A percentile compares a stretch with the other conserved stretches of the same genome.
Evolutionary conservation across 2,888 invertebrate genomes (phyloP).

Genomic region (Cataglyphis livida): DNA sequence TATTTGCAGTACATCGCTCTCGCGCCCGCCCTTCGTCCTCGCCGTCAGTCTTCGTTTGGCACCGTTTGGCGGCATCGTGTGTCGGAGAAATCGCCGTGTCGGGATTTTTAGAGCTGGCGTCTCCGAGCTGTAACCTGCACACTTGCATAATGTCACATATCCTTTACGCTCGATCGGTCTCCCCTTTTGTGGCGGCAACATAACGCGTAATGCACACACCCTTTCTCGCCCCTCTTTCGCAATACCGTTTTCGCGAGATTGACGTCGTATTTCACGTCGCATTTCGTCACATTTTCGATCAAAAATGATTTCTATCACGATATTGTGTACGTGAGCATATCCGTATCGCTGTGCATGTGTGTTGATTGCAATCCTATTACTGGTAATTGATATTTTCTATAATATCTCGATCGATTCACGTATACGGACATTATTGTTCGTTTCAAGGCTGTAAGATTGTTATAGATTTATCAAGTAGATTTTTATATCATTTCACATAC

Average conservation of each 20-base stretch:
- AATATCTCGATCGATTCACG: conserved; percentile 22
- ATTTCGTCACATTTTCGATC: not conserved
- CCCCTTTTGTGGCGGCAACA: conserved; percentile 29
- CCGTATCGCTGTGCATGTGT: not conserved
- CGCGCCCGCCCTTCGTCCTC: conserved; percentile 16
- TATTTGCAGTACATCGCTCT: conserved; percentile 67
- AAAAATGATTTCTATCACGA: conserved; percentile 30
- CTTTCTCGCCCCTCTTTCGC: conserved; percentile 21
- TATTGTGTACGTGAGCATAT: not conserved
- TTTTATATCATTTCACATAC: not conserved
- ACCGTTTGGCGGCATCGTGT: conserved; percentile 12
- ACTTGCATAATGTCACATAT: conserved; percentile 51
- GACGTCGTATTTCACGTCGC: conserved; percentile 39
- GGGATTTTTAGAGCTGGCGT: conserved; percentile 18
- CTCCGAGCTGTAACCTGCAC: not conserved
- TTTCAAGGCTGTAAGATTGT: not conserved
- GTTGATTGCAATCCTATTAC: conserved; percentile 25
- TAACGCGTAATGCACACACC: conserved; percentile 37
- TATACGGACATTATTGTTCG: not conserved
- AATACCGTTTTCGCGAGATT: not conserved
- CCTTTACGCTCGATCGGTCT: conserved; percentile 42
- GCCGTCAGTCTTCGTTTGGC: conserved; percentile 45
- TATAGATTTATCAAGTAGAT: not conserved
- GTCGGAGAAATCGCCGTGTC: conserved; percentile 49
- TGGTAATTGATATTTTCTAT: conserved; percentile 31